phyloP scores from a whole-genome alignment of 2,888 invertebrate species.

The Drosophila koepferae region DNA sequence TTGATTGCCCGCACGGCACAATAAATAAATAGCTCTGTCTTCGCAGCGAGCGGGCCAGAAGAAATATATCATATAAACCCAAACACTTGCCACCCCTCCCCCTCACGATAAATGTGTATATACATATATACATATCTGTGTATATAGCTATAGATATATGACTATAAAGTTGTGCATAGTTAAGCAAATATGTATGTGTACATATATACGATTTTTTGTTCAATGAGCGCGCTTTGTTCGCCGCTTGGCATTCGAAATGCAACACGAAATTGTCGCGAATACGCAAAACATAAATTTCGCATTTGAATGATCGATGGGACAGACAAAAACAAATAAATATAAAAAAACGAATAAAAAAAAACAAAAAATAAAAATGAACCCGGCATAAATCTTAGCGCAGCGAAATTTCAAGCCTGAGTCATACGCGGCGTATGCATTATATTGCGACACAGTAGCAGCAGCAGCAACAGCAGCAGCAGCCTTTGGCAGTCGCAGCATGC shows the following conservation, averaged over 20 bases:
- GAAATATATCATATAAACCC: constrained; percentile 1
- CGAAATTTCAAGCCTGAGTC: constrained; percentile 56
- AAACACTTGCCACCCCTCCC: constrained; percentile 15
- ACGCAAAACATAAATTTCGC: constrained; percentile 57
- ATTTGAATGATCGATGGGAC: constrained; percentile 71
- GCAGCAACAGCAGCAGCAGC: constrained; percentile 1
- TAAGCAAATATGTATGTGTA: neutral
- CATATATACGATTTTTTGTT: neutral
- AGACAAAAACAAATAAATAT: constrained; percentile 3
- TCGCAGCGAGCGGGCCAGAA: constrained; percentile 20
- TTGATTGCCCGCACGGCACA: constrained; percentile 66
- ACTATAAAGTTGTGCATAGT: neutral
- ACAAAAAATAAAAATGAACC: constrained; percentile 13
- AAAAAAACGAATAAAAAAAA: neutral
- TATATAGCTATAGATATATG: neutral
- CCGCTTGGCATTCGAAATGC: constrained; percentile 46
- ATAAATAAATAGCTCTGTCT: constrained; percentile 75
- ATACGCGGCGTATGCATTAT: constrained; percentile 57
- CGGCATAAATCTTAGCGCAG: constrained; percentile 57
- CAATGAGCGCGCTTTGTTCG: constrained; percentile 35
- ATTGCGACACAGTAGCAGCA: constrained; percentile 44
- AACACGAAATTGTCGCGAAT: constrained; percentile 45
- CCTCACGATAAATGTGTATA: neutral
- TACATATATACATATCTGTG: neutral
- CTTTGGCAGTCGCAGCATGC: constrained; percentile 10